Evolutionary conservation across 2,888 invertebrate species (phyloP), one percentile per base, ranked within the genome.

Genomic region (Troides oblongomaculatus): DNA sequence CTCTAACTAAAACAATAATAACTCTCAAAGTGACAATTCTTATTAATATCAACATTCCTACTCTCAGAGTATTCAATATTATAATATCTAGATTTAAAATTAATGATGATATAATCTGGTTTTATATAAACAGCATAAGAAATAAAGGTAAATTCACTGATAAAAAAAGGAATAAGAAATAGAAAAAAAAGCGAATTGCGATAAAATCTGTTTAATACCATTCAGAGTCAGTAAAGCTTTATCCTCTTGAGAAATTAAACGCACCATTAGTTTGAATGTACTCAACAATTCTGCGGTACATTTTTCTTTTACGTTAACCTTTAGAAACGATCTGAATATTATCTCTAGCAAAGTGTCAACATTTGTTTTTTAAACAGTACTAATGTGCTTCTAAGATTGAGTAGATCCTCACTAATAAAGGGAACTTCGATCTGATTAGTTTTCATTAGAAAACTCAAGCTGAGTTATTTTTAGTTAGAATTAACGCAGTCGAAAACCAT

Each of bases 211-310:
- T 70, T 63, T 66, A 58, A 62, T 69, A 69, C 62, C 65, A 64
- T 70, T 62, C 62, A 60, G 63, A 59, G 66, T 62, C 63, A 58
- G 62, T 58, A 59, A 14, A 60, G 63, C 64, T 64, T 61, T 88
- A 89, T 89, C 83, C 91, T 92, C 92, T 87, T 88, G 91, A 92
- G 92, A 91, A 92, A 92, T 92, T 92, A 91, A 89, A 86, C 82
- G 88, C 87, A 87, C 91, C 91, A 92, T 92, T 92, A 91, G 89
- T 92, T 92, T 92, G 90, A 91, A 92, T 91, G 90, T 88, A 88
- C 88, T 86, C 83, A 85, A 81, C 85, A 81, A 82, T 81, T 83
- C 80, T 80, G 82, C 79, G 81, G 77, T 69, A 78, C 78, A 80
- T 59, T 46, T 53, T 30, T 62, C 8, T 62, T 62, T 50, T 50